Conservation (phyloP, 2,113 vertebrate genomes). For the Ivindomyrus marchei region DNA sequence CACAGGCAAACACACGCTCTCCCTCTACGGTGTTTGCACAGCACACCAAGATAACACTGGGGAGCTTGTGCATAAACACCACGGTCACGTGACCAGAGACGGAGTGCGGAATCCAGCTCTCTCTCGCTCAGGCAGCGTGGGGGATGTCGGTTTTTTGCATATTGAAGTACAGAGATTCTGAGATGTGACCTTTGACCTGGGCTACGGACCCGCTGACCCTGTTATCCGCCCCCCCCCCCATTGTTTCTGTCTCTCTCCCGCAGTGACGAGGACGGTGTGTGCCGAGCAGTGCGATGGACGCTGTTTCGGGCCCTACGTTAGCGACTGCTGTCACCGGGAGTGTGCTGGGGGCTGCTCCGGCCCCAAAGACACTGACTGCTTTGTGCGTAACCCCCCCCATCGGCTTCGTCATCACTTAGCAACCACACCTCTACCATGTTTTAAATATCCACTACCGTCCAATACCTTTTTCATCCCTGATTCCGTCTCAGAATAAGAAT, state of each 20-base stretch:
- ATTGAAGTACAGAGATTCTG: not conserved
- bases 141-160: not conserved
- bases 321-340: slow-evolving; percentile 91
- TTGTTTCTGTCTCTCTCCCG: not conserved
- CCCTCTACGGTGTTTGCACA: not conserved
- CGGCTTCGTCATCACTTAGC: not conserved
- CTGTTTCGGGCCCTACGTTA: slow-evolving; percentile 91
- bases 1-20: not conserved
- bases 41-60: not conserved
- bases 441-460: not conserved
- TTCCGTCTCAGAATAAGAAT: not conserved
- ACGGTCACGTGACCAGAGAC: not conserved
- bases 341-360: slow-evolving; percentile 91
- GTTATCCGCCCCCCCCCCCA: slow-evolving; percentile 1
- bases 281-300: slow-evolving; percentile 93
- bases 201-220: not conserved
- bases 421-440: not conserved
- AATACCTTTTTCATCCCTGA: not conserved
- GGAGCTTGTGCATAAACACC: not conserved
- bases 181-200: not conserved
- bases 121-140: not conserved
- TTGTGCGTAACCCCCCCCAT: slow-evolving; percentile 62
- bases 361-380: slow-evolving; percentile 95
- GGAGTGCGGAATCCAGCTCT: not conserved
- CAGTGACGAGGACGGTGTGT: slow-evolving; percentile 93